Base-by-base conservation (phyloP, 2,888 invertebrate species). In the Cremastobaeus sp. region DNA sequence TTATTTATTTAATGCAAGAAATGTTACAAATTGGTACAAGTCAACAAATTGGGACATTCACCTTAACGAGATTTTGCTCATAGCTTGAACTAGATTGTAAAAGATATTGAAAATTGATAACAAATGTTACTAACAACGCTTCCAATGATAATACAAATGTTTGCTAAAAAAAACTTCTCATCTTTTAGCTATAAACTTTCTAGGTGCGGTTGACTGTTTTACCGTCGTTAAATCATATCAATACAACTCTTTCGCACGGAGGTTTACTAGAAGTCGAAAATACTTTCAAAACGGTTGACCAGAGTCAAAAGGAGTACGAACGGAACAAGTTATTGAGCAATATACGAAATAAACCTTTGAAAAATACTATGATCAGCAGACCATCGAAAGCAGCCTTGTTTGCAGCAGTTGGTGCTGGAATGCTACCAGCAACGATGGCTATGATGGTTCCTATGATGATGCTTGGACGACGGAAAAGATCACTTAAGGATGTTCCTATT, bases 381-480 rank as follows among this genome's bases (percentile, higher is more conserved):
- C 86, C 88, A 2, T 91, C 92, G 79, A 90, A 90, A 77, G 90
- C 92, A 0, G 91, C 92, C 0, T 90, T 93, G 28, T 83, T 93
- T 74, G 93, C 93, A 4, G 93, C 93, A 0, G 92, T 94, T 0
- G 93, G 94, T 0, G 94, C 94, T 11, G 94, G 94, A 0, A 93
- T 94, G 92, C 90, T 94, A 14, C 94, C 94, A 3, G 94, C 94
- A 0, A 93, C 94, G 0, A 93, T 94, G 92, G 94, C 94, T 0
- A 93, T 94, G 92, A 90, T 94, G 77, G 92, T 94, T 30, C 94
- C 94, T 0, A 92, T 94, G 90, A 92, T 94, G 90, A 92, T 93
- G 85, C 88, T 94, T 68, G 92, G 92, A n/a, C 88, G 90, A 39
- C 89, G 87, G 77, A 88, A 87, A 78, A 79, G 86, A 35, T 80